These are phyloP conservation scores for Scomberomorus guttatus DNA, from an alignment of 2,797 vertebrate species.

Conservation along the genomic window DNA sequence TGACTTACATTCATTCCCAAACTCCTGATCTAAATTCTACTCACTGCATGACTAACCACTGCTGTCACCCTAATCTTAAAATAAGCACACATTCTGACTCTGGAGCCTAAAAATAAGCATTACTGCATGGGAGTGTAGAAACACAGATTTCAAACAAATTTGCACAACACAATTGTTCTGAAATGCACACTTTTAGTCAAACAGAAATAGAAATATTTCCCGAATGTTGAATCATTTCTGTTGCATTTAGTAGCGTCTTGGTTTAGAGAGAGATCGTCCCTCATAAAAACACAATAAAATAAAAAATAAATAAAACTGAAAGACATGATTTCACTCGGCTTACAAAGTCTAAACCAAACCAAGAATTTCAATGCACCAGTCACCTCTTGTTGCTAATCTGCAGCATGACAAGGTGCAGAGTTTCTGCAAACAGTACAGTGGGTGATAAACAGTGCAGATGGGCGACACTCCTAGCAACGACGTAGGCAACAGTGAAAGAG, in stretches of 20 bases:
- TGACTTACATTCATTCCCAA: constrained; percentile 53
- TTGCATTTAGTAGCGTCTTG: not conserved
- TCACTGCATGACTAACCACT: constrained; percentile 44
- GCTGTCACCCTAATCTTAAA: constrained; percentile 47
- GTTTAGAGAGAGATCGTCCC: not conserved
- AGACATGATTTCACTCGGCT: constrained; percentile 35
- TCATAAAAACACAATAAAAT: constrained; percentile 10
- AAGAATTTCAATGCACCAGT: constrained; percentile 13
- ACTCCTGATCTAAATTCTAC: constrained; percentile 53
- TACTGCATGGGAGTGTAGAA: not conserved
- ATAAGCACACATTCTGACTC: constrained; percentile 45
- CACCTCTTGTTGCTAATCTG: constrained; percentile 12
- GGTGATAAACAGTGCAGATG: constrained; percentile 55
- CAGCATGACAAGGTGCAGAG: constrained; percentile 34
- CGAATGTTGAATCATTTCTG: constrained; percentile 13
- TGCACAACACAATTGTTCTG: constrained; percentile 15
- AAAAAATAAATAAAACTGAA: constrained; percentile 9
- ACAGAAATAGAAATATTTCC: constrained; percentile 39
- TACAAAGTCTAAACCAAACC: constrained; percentile 51
- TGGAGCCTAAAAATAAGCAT: constrained; percentile 30
- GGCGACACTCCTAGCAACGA: constrained; percentile 67
- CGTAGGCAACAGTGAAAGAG: constrained; percentile 49
- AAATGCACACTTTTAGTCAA: constrained; percentile 39
- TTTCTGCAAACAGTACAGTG: constrained; percentile 48
- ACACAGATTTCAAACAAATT: constrained; percentile 27